These are phyloP conservation scores for Poeciliopsis paucimaculata DNA, from an alignment of 2,797 vertebrate genomes.

Conservation along the genomic window DNA sequence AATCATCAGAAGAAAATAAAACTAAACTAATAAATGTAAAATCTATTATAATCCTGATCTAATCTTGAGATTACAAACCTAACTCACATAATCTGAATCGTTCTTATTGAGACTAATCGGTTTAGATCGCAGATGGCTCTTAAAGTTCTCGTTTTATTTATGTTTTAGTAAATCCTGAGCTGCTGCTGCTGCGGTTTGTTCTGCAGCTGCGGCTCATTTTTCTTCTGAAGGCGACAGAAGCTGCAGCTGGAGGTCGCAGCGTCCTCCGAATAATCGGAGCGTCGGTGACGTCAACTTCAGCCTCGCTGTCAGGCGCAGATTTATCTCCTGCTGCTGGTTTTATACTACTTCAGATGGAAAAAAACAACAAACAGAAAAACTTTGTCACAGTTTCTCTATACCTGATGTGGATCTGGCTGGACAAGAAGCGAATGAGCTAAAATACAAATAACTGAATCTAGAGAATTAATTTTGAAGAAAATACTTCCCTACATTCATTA, in stretches of 20 bases:
- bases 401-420: not conserved
- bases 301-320: constrained; percentile 29
- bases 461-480: not conserved
- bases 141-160: not conserved
- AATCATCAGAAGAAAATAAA: too few species aligned
- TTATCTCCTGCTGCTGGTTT: constrained; percentile 27
- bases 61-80: not conserved
- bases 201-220: constrained; percentile 19
- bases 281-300: constrained; percentile 17
- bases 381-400: not conserved
- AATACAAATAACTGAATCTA: not conserved
- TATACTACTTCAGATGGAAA: constrained; percentile 8
- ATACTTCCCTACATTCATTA: not conserved
- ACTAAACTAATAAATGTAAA: too few species aligned
- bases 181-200: not conserved
- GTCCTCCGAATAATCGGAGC: constrained; percentile 39
- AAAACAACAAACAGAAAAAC: not conserved
- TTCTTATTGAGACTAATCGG: not conserved
- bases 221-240: constrained; percentile 39
- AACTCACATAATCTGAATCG: not conserved
- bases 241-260: constrained; percentile 9
- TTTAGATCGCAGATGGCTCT: not conserved
- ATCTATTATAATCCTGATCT: too few species aligned
- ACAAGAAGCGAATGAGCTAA: not conserved
- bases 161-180: not conserved